Evolutionary conservation across 92 coral and sea anemone species (phyloP), one percentile per base, ranked within the genome.

Genomic region (Pocillopora meandrina): DNA sequence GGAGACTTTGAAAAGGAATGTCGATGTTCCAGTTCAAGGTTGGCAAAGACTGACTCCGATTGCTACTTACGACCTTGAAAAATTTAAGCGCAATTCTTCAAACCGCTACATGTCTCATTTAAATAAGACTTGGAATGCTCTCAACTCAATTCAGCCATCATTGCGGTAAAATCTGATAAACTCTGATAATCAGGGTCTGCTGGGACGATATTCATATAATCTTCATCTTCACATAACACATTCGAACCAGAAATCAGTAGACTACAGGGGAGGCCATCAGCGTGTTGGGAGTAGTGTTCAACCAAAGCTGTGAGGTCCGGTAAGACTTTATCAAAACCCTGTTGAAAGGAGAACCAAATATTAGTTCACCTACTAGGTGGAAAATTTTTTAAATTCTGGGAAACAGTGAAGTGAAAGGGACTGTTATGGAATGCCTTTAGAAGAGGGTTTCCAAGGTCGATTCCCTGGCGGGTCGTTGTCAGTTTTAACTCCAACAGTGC

Each of bases 241-340:
- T 94, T 95, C 49, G 99, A 97, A 19, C 99, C 97, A 21, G 94
- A 92, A 18, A 97, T 92, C 26, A 93, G 73, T 71, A 97, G 90
- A 33, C 72, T 87, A 80, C 97, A 94, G 5, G 99, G 99, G 17
- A 97, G 88, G 61, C 93, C 97, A 63, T 94, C 99, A 2, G 87
- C 87, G 21, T 71, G 69, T 20, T 84, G 76, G 56, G 98, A 85
- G 78, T 94, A 89, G 82, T 97, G 93, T 61, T 95, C 97, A 19
- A 97, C 91, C 23, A 97, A 90, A 21, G 95, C 84, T 49, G 91
- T 85, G 55, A 97, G 82, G 77, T 97, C 95, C 2, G 89, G 85
- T 55, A 94, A 91, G 10, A 68, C 74, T 66, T 77, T 92, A 21
- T 92, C 80, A 75, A 94, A 97, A 31, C 98, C 99, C 99, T 97